Evolutionary conservation across 2,797 vertebrate species (phyloP), one percentile per base, ranked within the genome.

Genomic region (Emydoidea blandingii): DNA sequence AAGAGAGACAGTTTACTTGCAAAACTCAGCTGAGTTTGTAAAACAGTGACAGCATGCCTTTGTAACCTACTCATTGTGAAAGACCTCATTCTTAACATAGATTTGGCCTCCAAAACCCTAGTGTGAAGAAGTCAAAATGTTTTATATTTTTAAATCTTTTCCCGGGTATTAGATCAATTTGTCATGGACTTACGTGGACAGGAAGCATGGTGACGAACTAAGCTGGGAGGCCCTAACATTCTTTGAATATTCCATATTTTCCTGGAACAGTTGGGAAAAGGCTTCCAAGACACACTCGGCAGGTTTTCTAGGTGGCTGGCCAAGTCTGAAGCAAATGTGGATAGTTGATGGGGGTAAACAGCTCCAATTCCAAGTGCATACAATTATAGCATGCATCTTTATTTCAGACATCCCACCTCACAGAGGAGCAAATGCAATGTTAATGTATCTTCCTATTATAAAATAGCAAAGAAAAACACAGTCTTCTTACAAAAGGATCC

Each of bases 141-240:
- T 44, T 27, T 76, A 29, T 76, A 44, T 47, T 96, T 97, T 86
- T 72, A 95, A 97, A 96, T 96, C 95, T 97, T 97, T 97, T 97
- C 95, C 96, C 90, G 91, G 93, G 91, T 95, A 92, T 96, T 97
- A 97, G 95, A 96, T 95, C 93, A 97, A 95, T 97, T 96, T 96
- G 95, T 92, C 90, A 94, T 94, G 56, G 97, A 94, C 95, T 95
- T 93, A 97, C 97, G 95, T 96, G 96, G 96, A 93, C 87, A 93
- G 83, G 86, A 86, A 95, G 90, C 83, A 87, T 81, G 90, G 96
- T 94, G 86, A 95, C 95, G 97, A 96, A 95, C 72, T 86, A 87
- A 88, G 95, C 89, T 0, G 78, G 90, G 96, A 97, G 92, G 89
- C 94, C 94, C 92, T 90, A 90, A 44, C 91, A 94, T 97, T 97